Percentiles rank a stretch among this genome's conserved stretches.
These are phyloP conservation scores for Muscicapa comitata DNA, from an alignment of 2,797 vertebrate species.

Conservation along the genomic window DNA sequence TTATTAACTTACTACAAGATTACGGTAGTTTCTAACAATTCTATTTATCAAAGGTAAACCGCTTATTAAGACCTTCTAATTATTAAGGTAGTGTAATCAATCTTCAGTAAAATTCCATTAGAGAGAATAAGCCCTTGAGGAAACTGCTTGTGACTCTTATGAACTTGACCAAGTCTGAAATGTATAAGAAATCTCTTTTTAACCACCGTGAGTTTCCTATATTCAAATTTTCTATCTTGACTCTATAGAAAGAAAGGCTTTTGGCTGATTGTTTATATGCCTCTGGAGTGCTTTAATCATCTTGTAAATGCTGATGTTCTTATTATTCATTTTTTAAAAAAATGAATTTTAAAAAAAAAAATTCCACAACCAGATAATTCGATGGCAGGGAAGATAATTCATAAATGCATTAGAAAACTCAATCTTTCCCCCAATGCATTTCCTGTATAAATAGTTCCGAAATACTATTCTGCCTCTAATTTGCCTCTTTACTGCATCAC, in stretches of 20 bases:
- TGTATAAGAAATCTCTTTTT: neutral
- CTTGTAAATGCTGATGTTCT: neutral
- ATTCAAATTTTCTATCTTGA: neutral
- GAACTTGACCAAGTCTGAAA: slow-evolving; percentile 43
- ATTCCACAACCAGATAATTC: neutral
- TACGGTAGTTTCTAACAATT: slow-evolving; percentile 28
- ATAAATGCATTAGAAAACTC: neutral
- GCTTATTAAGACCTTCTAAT: slow-evolving; percentile 73
- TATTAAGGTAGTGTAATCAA: slow-evolving; percentile 70
- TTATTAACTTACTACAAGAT: slow-evolving; percentile 62
- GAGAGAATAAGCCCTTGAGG: slow-evolving; percentile 55
- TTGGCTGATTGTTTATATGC: neutral
- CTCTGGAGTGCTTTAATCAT: neutral
- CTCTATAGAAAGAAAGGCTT: neutral
- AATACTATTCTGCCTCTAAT: neutral
- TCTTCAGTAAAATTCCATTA: slow-evolving; percentile 67
- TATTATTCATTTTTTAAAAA: neutral
- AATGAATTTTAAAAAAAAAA: neutral
- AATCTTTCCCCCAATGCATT: neutral
- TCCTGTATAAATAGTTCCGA: neutral
- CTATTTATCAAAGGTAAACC: slow-evolving; percentile 71
- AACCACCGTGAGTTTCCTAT: neutral
- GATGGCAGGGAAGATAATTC: neutral
- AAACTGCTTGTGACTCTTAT: slow-evolving; percentile 35
- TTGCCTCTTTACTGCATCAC: neutral